Evolutionary conservation across 2,113 vertebrate species (phyloP).

Genomic region (Xiphophorus hellerii): DNA sequence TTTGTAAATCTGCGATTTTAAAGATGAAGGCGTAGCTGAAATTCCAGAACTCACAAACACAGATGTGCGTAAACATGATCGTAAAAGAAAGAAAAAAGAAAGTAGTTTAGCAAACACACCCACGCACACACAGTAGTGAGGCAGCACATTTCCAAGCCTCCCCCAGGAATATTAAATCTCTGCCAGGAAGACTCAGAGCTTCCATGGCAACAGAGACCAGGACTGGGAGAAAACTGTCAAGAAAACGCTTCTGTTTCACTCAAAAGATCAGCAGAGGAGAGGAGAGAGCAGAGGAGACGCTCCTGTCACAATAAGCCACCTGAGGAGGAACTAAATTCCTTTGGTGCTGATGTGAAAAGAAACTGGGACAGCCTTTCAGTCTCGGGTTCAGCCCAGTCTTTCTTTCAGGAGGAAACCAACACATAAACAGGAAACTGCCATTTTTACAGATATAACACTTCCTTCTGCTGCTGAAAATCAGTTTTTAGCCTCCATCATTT

Average conservation of each 20-base stretch:
- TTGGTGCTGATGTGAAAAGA: slow-evolving; percentile 3
- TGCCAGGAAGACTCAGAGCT: slow-evolving; percentile 57
- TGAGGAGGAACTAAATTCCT: slow-evolving; percentile 31
- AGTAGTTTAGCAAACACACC: neutral
- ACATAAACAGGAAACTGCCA: slow-evolving; percentile 50
- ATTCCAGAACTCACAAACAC: slow-evolving; percentile 47
- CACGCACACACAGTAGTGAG: slow-evolving; percentile 28
- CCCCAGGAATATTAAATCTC: slow-evolving; percentile 53
- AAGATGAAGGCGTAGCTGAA: slow-evolving; percentile 3
- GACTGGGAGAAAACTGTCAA: slow-evolving; percentile 31
- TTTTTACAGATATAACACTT: slow-evolving; percentile 38
- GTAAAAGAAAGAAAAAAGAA: neutral
- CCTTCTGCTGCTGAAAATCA: slow-evolving; percentile 18
- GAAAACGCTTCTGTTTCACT: slow-evolving; percentile 41
- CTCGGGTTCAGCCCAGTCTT: neutral
- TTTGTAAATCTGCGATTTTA: no score
- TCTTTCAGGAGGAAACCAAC: neutral
- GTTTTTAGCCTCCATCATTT: slow-evolving; percentile 10
- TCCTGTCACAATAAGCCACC: slow-evolving; percentile 7
- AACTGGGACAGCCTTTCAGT: neutral
- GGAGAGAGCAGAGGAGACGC: slow-evolving; percentile 5
- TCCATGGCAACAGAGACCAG: slow-evolving; percentile 65
- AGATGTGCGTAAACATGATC: slow-evolving; percentile 32
- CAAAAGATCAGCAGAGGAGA: slow-evolving; percentile 11
- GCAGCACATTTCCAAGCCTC: slow-evolving; percentile 50